A percentile compares a stretch with the other conserved stretches of the same genome.
These are phyloP conservation scores for Folsomia manolachei DNA, from an alignment of 2,888 invertebrate genomes.

Conservation along the genomic window DNA sequence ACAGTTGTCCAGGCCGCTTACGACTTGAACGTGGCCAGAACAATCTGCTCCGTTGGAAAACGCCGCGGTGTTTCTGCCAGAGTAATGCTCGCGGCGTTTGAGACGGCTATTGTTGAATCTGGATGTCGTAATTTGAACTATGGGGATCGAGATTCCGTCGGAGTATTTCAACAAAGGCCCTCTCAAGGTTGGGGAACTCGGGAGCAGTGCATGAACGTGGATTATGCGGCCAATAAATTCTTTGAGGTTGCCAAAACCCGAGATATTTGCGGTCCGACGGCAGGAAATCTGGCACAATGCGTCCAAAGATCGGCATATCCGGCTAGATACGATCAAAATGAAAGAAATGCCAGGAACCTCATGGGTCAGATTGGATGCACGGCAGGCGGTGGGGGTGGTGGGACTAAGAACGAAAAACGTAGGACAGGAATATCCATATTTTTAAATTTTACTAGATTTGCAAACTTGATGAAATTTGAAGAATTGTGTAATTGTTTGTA, in stretches of 20 bases:
- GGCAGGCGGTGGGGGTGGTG: background rate
- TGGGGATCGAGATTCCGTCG: slow-evolving; percentile 3
- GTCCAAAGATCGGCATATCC: background rate
- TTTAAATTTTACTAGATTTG: background rate
- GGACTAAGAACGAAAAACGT: background rate
- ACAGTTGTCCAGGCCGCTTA: background rate
- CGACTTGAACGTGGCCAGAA: background rate
- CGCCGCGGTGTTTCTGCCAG: background rate
- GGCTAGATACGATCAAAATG: slow-evolving; percentile 1
- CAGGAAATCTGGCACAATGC: background rate
- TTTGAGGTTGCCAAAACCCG: background rate
- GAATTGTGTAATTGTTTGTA: no score
- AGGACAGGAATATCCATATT: background rate
- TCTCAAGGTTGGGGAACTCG: background rate
- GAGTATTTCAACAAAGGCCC: background rate
- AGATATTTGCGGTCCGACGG: slow-evolving; percentile 1
- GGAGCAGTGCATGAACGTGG: slow-evolving; percentile 7
- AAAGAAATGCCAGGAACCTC: background rate
- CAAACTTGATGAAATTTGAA: background rate
- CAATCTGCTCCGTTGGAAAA: background rate
- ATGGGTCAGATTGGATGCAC: background rate
- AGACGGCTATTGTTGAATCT: background rate
- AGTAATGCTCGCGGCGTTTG: background rate
- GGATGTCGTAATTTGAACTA: background rate
- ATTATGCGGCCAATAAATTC: background rate